These are phyloP conservation scores for Leistus spinibarbis DNA, from an alignment of 2,888 invertebrate species.

Conservation along the genomic window DNA sequence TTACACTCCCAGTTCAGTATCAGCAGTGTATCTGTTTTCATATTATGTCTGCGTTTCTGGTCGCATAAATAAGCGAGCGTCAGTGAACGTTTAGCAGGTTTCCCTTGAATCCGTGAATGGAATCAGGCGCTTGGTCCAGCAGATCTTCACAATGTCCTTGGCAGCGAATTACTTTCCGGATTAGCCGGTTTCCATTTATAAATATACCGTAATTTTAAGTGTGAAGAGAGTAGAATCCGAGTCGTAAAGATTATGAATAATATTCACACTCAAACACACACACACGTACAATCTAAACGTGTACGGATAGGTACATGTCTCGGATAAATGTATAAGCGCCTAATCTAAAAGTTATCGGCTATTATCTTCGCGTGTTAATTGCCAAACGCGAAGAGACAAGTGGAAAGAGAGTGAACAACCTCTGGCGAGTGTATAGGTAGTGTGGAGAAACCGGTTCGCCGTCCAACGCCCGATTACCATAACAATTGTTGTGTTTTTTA, in stretches of 20 bases:
- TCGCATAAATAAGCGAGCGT: not conserved
- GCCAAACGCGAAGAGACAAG: constrained; percentile 22
- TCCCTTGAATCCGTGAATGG: not conserved
- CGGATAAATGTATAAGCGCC: constrained; percentile 8
- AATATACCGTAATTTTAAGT: no score
- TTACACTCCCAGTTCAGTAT: not conserved
- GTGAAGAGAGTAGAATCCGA: not conserved
- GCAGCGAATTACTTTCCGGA: not conserved
- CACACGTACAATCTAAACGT: constrained; percentile 10
- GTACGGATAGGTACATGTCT: not conserved
- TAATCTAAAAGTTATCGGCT: constrained; percentile 34
- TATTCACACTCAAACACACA: not conserved
- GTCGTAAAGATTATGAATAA: no score
- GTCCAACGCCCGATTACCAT: constrained; percentile 52
- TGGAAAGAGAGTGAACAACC: constrained; percentile 55
- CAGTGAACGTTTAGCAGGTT: not conserved
- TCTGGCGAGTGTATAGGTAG: constrained; percentile 44
- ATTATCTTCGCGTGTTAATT: constrained; percentile 35
- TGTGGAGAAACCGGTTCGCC: constrained; percentile 54
- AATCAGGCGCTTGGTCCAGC: not conserved
- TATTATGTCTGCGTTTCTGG: not conserved
- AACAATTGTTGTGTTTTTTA: constrained; percentile 54
- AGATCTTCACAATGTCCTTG: not conserved
- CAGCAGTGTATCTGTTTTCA: not conserved
- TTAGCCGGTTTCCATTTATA: no score